These are phyloP conservation scores for Leucophenga varia DNA, from an alignment of 1,140 invertebrate species.

Conservation along the genomic window DNA sequence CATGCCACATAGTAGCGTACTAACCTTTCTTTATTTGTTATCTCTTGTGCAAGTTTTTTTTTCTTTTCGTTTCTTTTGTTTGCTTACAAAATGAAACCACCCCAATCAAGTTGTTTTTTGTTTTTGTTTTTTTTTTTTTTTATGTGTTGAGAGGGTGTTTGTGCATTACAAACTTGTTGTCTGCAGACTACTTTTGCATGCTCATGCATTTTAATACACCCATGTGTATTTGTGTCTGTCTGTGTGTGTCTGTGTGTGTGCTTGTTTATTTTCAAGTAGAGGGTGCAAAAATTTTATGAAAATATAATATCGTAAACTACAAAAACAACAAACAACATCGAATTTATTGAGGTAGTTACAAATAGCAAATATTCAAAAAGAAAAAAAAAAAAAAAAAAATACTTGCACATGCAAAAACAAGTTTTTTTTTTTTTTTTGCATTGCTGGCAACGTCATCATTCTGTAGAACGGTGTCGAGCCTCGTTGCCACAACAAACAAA, in stretches of 20 bases:
- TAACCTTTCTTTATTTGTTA: slow-evolving; percentile 43
- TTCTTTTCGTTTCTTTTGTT: too few species aligned
- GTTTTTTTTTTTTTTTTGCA: slow-evolving; percentile 9
- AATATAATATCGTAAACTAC: too few species aligned
- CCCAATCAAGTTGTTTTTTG: slow-evolving; percentile 18
- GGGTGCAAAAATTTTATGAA: too few species aligned
- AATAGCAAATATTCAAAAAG: slow-evolving; percentile 21
- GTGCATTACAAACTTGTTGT: slow-evolving; percentile 5
- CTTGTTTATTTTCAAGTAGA: slow-evolving; percentile 25
- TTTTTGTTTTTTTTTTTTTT: too few species aligned
- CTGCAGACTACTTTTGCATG: slow-evolving; percentile 9
- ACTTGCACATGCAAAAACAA: slow-evolving; percentile 33
- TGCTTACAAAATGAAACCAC: slow-evolving; percentile 6
- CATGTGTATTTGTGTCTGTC: slow-evolving; percentile 5
- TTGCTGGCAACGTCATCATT: slow-evolving; percentile 1
- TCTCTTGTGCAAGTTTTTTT: slow-evolving; percentile 8
- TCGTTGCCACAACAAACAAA: slow-evolving; percentile 41
- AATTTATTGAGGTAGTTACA: slow-evolving; percentile 51
- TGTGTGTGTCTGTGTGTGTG: slow-evolving; percentile 4
- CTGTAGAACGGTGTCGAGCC: slow-evolving; percentile 13
- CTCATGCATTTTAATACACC: slow-evolving; percentile 15
- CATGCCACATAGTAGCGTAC: too few species aligned
- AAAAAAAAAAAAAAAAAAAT: slow-evolving; percentile 6
- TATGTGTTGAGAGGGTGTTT: too few species aligned
- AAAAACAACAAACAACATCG: too few species aligned